phyloP scores from a whole-genome alignment of 2,797 vertebrate genomes.

The Molossus molossus region DNA sequence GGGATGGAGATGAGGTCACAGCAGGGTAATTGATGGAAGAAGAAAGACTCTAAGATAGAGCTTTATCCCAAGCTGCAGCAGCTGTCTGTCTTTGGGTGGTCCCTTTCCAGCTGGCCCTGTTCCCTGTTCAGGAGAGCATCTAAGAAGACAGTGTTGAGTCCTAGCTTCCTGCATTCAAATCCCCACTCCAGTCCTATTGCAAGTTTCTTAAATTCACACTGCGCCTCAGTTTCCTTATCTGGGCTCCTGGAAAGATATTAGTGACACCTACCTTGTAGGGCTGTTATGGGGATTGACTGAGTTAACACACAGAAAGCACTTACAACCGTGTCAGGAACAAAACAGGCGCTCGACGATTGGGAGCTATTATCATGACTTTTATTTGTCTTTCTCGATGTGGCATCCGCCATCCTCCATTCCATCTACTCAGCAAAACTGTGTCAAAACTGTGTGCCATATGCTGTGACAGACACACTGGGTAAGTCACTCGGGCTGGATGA shows the following conservation, averaged over 20 bases:
- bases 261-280: neutral
- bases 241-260: neutral
- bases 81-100: neutral
- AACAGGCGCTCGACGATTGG: neutral
- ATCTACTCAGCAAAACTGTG: neutral
- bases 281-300: neutral
- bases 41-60: neutral
- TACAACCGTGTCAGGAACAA: neutral
- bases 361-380: neutral
- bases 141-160: neutral
- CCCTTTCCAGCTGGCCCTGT: neutral
- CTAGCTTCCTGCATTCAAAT: neutral
- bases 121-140: neutral
- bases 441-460: neutral
- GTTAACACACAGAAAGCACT: neutral
- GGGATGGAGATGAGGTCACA: neutral
- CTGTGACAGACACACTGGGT: neutral
- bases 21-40: neutral
- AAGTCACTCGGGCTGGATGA: neutral
- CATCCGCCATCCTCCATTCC: neutral
- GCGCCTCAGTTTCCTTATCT: neutral
- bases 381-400: neutral
- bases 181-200: neutral
- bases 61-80: neutral
- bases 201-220: neutral